phyloP scores from a whole-genome alignment of 2,888 invertebrate species.

The Venustoraphidia nigricollis region DNA sequence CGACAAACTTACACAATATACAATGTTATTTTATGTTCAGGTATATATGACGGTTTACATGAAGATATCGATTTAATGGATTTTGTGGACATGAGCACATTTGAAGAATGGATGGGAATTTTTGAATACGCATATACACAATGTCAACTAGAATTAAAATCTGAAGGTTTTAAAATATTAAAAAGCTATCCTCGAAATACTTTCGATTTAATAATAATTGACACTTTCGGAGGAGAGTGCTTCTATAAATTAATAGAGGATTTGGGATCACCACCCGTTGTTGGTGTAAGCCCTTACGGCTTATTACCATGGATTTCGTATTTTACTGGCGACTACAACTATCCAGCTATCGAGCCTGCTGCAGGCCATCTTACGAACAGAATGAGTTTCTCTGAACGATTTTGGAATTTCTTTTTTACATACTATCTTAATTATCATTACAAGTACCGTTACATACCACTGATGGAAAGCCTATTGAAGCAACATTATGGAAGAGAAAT shows the following conservation, averaged over 20 bases:
- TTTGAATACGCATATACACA: neutral
- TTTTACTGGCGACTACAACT: neutral
- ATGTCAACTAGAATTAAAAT: neutral
- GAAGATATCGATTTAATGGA: too few species aligned
- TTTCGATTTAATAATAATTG: too few species aligned
- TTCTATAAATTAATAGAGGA: neutral
- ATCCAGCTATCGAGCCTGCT: slow-evolving; percentile 1
- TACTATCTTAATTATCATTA: too few species aligned
- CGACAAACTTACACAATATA: too few species aligned
- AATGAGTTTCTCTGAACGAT: slow-evolving; percentile 1
- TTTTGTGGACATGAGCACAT: too few species aligned
- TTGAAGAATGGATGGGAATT: too few species aligned
- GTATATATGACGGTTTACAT: too few species aligned
- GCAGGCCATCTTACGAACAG: neutral
- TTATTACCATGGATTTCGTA: neutral
- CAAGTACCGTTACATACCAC: too few species aligned
- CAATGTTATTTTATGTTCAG: too few species aligned
- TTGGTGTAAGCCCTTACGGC: neutral
- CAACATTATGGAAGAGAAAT: neutral
- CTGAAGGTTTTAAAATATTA: neutral
- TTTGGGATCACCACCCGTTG: neutral
- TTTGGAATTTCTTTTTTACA: neutral
- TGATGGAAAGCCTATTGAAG: neutral
- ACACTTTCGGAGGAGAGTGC: neutral
- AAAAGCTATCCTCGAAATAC: too few species aligned